A percentile compares a stretch with the other conserved stretches of the same genome.
phyloP scores from a whole-genome alignment of 2,113 vertebrate species.

The Halcyon senegalensis region DNA sequence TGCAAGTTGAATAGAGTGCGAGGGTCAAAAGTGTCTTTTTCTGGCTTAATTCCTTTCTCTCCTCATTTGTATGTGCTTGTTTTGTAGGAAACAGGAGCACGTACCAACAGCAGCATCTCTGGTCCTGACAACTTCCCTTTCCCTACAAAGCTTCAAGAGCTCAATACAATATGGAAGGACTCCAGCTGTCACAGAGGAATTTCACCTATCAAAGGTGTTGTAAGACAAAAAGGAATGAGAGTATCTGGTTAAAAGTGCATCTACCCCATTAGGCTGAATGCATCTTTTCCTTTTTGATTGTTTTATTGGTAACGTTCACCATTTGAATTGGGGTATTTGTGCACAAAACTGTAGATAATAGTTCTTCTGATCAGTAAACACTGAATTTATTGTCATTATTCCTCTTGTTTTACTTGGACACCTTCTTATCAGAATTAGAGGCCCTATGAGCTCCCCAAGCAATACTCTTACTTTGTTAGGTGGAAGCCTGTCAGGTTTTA shows the following conservation, averaged over 20 bases:
- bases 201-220: neutral
- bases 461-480: neutral
- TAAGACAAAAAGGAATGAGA: neutral
- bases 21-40: neutral
- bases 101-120: neutral
- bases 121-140: neutral
- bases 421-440: neutral
- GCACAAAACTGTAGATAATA: neutral
- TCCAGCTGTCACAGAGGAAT: neutral
- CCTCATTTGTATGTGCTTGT: neutral
- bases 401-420: neutral
- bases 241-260: rapidly evolving
- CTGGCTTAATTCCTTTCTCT: neutral
- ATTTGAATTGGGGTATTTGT: neutral
- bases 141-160: neutral
- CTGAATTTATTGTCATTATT: neutral
- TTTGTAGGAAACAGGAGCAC: neutral
- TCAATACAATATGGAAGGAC: neutral
- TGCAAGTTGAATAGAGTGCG: neutral
- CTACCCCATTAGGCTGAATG: neutral
- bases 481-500: neutral
- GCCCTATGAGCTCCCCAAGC: neutral
- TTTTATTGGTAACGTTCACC: neutral
- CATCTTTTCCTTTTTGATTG: neutral
- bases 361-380: neutral